phyloP scores from a whole-genome alignment of 2,113 vertebrate species.

The Anas platyrhynchos region DNA sequence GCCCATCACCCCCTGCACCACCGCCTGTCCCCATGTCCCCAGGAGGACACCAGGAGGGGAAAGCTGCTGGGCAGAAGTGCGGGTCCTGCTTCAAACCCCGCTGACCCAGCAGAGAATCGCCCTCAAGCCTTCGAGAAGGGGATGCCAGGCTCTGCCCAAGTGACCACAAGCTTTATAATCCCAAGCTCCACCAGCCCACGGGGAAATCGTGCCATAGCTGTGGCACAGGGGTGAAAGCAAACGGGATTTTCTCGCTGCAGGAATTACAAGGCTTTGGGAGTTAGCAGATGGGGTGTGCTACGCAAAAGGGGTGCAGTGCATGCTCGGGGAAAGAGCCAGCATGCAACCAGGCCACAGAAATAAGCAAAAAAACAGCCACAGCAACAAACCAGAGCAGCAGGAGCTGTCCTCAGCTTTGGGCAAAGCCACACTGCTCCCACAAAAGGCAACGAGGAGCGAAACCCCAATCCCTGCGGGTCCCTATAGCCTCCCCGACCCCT shows the following conservation, averaged over 20 bases:
- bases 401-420: accelerated
- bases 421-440: background rate
- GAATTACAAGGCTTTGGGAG: background rate
- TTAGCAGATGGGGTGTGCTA: background rate
- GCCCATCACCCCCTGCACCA: background rate
- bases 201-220: background rate
- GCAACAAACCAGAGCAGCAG: background rate
- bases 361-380: accelerated
- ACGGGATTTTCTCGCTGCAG: accelerated
- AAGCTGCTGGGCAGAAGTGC: background rate
- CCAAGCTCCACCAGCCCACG: background rate
- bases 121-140: background rate
- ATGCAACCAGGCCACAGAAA: accelerated
- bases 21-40: background rate
- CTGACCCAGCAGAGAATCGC: accelerated
- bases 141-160: background rate
- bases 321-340: background rate
- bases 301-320: accelerated
- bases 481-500: background rate
- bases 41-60: accelerated
- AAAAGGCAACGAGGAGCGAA: accelerated
- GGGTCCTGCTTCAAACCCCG: background rate
- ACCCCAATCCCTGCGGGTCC: background rate
- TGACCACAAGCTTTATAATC: background rate
- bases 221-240: background rate